Base-by-base conservation (phyloP, 2,113 vertebrate species). In the Ammospiza caudacuta region DNA sequence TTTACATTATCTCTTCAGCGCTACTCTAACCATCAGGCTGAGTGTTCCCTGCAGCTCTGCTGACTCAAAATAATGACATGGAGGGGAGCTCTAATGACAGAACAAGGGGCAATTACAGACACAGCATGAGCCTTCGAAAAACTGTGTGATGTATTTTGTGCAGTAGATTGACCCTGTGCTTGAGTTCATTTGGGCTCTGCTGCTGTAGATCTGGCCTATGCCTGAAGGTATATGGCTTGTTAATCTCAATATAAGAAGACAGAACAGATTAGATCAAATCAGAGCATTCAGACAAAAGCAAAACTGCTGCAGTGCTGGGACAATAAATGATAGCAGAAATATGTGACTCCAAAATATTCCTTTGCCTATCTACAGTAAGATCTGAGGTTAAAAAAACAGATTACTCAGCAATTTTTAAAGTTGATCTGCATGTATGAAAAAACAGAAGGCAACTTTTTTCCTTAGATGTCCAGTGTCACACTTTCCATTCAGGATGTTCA, bases 71-170 rank as follows among this genome's bases (percentile, higher is more conserved):
- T 98, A 98, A 98, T 98, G 97, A 96, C 97, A 98, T 98, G 96
- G 87, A 96, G 94, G 95, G 94, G 97, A 97, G 92, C 83, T 96
- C 94, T 98, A 98, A 98, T 94, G 96, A 98, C 95, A 97, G 97
- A 98, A 97, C 97, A 98, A 98, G 97, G 98, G 98, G 91, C 97
- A 98, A 98, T 98, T 98, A 98, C 33, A 97, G 96, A 95, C 97
- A 83, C 98, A 98, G 97, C 94, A 23, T 37, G 96, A 96, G 92
- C 80, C 94, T 94, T 96, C 81, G 92, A 97, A 97, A 96, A 97
- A 97, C 94, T 95, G 89, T 73, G 83, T 97, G 97, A 98, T 98
- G 76, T 90, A 95, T 97, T 98, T 89, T 94, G 89, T 94, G 96
- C 97, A 97, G 95, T 84, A 98, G 97, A 97, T 97, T 98, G 97